These are phyloP conservation scores for Thamnophis elegans DNA, from an alignment of 2,797 vertebrate species.

Conservation along the genomic window DNA sequence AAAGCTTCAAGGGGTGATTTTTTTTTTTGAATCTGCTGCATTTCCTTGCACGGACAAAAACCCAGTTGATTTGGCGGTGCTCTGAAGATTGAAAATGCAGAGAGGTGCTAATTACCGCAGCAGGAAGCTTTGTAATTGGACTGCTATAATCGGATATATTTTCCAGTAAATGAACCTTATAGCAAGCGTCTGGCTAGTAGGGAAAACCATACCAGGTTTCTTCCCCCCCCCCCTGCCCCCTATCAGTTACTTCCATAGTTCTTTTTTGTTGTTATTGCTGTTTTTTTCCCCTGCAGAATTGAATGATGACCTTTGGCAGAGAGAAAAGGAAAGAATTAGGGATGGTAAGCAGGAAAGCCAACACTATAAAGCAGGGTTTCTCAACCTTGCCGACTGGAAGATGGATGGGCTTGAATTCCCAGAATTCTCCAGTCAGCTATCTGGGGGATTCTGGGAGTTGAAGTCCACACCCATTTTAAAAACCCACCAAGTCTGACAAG, in stretches of 20 bases:
- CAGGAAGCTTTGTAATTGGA: constrained; percentile 19
- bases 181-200: neutral
- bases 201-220: neutral
- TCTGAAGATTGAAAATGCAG: constrained; percentile 3
- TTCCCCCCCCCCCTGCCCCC: neutral
- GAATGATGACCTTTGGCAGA: too few species aligned
- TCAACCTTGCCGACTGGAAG: neutral
- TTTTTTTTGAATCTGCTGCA: neutral
- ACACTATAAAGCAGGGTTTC: neutral
- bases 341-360: neutral
- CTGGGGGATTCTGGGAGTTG: neutral
- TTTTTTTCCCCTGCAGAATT: neutral
- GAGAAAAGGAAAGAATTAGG: neutral
- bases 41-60: constrained; percentile 2
- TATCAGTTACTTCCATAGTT: constrained; percentile 24
- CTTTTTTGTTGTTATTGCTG: too few species aligned
- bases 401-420: neutral
- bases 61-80: constrained; percentile 1
- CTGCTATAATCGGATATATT: constrained; percentile 24
- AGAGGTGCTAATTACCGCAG: constrained; percentile 4
- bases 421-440: neutral
- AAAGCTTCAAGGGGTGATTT: neutral
- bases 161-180: neutral
- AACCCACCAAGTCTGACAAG: neutral
- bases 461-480: neutral